These are phyloP conservation scores for Oophaga sylvatica DNA, from an alignment of 2,797 vertebrate genomes.

Conservation along the genomic window DNA sequence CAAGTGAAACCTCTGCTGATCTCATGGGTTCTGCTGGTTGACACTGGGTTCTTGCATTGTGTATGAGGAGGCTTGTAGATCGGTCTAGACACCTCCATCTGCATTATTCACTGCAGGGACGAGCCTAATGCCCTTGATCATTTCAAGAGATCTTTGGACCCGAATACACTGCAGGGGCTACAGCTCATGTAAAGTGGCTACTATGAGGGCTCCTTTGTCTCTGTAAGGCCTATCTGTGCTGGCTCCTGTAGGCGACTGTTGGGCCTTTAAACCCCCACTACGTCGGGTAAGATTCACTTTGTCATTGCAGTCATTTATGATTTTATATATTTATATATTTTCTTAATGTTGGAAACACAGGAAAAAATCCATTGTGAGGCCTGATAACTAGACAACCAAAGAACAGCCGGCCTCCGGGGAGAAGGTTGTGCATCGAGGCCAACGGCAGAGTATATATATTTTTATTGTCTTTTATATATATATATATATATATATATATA, in stretches of 20 bases:
- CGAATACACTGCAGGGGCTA: not conserved
- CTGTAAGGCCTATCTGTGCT: not conserved
- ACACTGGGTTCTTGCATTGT: not conserved
- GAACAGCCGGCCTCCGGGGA: too few species aligned
- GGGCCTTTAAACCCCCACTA: not conserved
- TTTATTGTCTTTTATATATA: too few species aligned
- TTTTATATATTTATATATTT: not conserved
- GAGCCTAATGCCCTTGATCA: not conserved
- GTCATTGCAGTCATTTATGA: not conserved
- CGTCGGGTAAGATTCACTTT: constrained; percentile 35
- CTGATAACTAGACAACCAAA: too few species aligned
- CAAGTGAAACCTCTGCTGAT: not conserved
- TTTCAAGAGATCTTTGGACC: constrained; percentile 44
- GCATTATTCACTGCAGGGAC: constrained; percentile 20
- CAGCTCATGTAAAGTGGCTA: not conserved
- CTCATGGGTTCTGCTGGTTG: not conserved
- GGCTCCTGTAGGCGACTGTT: not conserved
- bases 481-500: too few species aligned
- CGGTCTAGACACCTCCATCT: constrained; percentile 24
- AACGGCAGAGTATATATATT: too few species aligned
- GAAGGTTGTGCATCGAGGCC: too few species aligned
- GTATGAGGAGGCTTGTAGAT: not conserved
- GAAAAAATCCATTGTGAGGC: too few species aligned
- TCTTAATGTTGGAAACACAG: not conserved
- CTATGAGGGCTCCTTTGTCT: not conserved